A percentile compares a stretch with the other conserved stretches of the same genome.
Conservation (phyloP, 1,140 invertebrate species). For the Melitaea cinxia region DNA sequence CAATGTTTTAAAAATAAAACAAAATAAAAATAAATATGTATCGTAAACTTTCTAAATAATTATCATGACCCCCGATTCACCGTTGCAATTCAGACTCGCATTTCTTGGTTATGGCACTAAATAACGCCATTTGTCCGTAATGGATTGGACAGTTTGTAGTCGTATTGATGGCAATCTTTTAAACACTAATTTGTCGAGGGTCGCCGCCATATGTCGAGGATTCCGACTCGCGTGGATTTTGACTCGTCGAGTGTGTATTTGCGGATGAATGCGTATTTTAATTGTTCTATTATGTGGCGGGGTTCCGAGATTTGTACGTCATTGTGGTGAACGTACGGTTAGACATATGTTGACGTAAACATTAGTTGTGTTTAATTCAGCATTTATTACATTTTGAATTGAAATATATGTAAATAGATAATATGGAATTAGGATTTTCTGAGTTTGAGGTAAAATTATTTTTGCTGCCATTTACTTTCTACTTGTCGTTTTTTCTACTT, state of each 20-base stretch:
- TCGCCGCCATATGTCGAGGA: conserved; percentile 63
- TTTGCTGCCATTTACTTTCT: too few relatives aligned
- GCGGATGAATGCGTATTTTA: conserved; percentile 42
- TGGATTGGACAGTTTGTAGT: conserved; percentile 63
- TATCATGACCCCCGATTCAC: conserved; percentile 18
- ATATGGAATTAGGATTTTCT: too few relatives aligned
- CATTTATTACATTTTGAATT: background rate
- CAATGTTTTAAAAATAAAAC: background rate
- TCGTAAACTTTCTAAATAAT: conserved; percentile 26
- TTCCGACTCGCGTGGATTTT: conserved; percentile 31
- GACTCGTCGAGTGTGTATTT: conserved; percentile 27
- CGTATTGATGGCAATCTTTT: conserved; percentile 71
- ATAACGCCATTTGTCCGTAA: conserved; percentile 74
- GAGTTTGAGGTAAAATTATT: too few relatives aligned
- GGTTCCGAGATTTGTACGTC: conserved; percentile 17
- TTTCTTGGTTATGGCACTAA: conserved; percentile 35
- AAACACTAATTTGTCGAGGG: conserved; percentile 68
- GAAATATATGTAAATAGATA: too few relatives aligned
- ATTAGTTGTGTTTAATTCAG: conserved; percentile 12
- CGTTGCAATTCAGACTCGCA: conserved; percentile 14
- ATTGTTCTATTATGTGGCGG: conserved; percentile 42
- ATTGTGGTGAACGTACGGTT: conserved; percentile 17
- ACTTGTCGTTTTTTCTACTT: too few relatives aligned
- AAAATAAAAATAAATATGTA: conserved; percentile 18
- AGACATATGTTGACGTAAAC: conserved; percentile 19